phyloP scores from a whole-genome alignment of 2,888 invertebrate species.

The Steinernema carpocapsae region DNA sequence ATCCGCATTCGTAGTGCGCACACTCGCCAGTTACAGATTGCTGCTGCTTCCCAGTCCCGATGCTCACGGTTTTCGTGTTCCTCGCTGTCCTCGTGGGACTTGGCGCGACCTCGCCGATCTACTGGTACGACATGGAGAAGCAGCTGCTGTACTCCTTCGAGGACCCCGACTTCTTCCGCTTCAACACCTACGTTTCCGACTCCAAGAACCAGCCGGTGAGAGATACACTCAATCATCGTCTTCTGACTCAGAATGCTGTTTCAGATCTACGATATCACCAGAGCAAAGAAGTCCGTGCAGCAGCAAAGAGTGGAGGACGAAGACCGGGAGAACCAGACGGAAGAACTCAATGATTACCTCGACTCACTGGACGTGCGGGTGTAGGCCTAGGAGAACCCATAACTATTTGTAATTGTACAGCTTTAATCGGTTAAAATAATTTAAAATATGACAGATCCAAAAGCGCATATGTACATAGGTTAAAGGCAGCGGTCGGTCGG shows the following conservation, averaged over 20 bases:
- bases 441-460: no score
- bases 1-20: not conserved
- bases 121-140: conserved; percentile 40
- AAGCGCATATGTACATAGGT: not conserved
- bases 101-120: conserved; percentile 24
- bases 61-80: not conserved
- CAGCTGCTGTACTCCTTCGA: conserved; percentile 39
- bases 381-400: no score
- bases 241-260: not conserved
- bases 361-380: no score
- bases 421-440: no score
- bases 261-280: conserved; percentile 7
- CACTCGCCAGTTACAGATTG: no score
- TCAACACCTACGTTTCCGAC: conserved; percentile 32
- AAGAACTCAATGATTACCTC: no score
- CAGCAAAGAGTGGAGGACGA: not conserved
- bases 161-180: conserved; percentile 40
- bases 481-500: not conserved
- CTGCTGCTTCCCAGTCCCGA: not conserved
- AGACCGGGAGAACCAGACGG: no score
- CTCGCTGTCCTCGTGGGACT: not conserved
- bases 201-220: conserved; percentile 37
- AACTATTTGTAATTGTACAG: no score
- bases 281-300: conserved; percentile 16
- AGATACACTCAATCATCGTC: not conserved